Conservation (phyloP, 2,797 vertebrate species). For the Pempheris klunzingeri region DNA sequence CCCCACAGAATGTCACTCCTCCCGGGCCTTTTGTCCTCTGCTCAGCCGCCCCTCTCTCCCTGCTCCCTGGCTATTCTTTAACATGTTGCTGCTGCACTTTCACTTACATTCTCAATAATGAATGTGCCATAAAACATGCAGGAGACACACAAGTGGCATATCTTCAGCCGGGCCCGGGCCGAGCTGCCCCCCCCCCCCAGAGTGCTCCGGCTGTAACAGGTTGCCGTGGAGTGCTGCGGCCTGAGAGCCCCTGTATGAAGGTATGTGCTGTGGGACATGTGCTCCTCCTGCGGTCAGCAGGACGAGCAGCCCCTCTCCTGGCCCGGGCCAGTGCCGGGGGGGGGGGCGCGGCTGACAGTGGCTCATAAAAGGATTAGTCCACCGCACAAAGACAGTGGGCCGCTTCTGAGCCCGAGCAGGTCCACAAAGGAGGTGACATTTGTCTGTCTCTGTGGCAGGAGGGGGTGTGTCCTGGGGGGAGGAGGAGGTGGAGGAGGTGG, state of each 20-base stretch:
- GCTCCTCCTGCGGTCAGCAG: conserved; percentile 77
- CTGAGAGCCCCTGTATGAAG: conserved; percentile 70
- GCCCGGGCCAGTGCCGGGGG: conserved; percentile 60
- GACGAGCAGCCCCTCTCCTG: conserved; percentile 62
- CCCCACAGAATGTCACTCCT: conserved; percentile 88
- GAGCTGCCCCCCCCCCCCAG: conserved; percentile 37
- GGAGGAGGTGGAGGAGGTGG: conserved; percentile 79
- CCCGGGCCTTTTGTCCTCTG: conserved; percentile 88
- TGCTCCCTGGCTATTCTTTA: conserved; percentile 80
- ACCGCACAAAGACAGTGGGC: conserved; percentile 87
- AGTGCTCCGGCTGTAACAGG: conserved; percentile 61
- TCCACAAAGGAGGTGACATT: conserved; percentile 90
- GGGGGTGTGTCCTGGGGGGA: conserved; percentile 78
- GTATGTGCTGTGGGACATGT: conserved; percentile 78
- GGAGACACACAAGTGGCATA: conserved; percentile 70
- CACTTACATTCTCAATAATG: conserved; percentile 77
- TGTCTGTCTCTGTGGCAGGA: conserved; percentile 89
- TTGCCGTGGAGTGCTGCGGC: conserved; percentile 54
- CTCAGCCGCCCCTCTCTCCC: conserved; percentile 71
- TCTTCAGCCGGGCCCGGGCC: conserved; percentile 54
- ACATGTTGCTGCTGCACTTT: conserved; percentile 77
- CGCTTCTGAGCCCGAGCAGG: conserved; percentile 86
- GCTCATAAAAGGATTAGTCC: conserved; percentile 90
- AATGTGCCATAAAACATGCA: conserved; percentile 78
- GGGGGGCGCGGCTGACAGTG: conserved; percentile 81